Conservation (phyloP, 1,140 invertebrate genomes). For the Eubasilissa regina region DNA sequence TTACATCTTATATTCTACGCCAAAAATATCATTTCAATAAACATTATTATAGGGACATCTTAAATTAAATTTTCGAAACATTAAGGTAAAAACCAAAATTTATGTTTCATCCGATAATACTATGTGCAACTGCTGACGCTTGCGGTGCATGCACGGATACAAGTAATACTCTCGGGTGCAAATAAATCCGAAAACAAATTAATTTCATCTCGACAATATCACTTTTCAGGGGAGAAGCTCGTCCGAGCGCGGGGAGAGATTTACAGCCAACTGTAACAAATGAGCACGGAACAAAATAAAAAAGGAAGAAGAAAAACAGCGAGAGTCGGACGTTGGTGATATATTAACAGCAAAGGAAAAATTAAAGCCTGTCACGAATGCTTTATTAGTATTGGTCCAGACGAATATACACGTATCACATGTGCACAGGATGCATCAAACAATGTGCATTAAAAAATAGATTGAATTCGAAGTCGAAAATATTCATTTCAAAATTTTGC, state of each 20-base stretch:
- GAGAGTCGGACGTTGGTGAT: neutral
- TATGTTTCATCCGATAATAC: too few relatives aligned
- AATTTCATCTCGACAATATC: slow-evolving; percentile 15
- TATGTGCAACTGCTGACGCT: too few relatives aligned
- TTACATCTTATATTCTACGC: too few relatives aligned
- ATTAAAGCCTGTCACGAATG: slow-evolving; percentile 19
- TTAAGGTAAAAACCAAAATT: too few relatives aligned
- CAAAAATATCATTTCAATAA: too few relatives aligned
- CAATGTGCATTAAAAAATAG: too few relatives aligned
- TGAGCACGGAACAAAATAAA: slow-evolving; percentile 33
- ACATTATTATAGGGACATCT: too few relatives aligned
- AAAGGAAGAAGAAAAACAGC: slow-evolving; percentile 17
- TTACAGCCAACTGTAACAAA: slow-evolving; percentile 31
- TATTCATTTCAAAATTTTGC: too few relatives aligned
- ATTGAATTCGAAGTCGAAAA: too few relatives aligned
- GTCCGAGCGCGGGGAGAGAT: slow-evolving; percentile 4
- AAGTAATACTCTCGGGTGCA: too few relatives aligned
- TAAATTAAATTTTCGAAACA: too few relatives aligned
- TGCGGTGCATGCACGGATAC: too few relatives aligned
- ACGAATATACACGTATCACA: neutral
- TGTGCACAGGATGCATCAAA: neutral
- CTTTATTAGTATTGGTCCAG: slow-evolving; percentile 7
- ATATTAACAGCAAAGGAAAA: slow-evolving; percentile 24
- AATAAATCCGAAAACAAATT: neutral
- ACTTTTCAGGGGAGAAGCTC: slow-evolving; percentile 19